These are phyloP conservation scores for Phaethon lepturus DNA, from an alignment of 2,113 vertebrate species.

Conservation along the genomic window DNA sequence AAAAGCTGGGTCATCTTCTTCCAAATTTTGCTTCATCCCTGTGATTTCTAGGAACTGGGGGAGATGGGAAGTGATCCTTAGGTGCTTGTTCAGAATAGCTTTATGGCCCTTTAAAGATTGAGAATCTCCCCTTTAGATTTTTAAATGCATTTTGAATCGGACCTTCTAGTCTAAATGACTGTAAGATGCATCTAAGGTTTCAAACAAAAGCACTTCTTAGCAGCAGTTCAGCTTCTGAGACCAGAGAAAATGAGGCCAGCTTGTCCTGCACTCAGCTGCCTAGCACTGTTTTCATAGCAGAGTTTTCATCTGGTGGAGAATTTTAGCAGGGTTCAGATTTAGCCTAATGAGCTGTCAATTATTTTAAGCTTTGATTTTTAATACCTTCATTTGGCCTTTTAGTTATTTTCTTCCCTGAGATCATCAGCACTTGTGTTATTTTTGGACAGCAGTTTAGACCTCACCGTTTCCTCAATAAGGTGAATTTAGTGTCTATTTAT, in stretches of 20 bases:
- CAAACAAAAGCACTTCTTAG: neutral
- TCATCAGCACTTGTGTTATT: conserved; percentile 4
- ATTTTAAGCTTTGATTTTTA: conserved; percentile 54
- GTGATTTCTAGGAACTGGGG: neutral
- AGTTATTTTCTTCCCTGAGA: conserved; percentile 36
- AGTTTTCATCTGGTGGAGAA: conserved; percentile 25
- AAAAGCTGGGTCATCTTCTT: neutral
- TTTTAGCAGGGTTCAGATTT: conserved; percentile 48
- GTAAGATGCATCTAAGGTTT: neutral
- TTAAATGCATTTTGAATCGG: conserved; percentile 17
- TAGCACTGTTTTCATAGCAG: conserved; percentile 42
- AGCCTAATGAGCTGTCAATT: conserved; percentile 48
- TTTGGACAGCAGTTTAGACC: conserved; percentile 20
- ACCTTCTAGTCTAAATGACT: neutral
- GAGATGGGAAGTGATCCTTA: neutral
- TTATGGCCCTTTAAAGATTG: neutral
- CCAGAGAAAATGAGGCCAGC: conserved; percentile 51
- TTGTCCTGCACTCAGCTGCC: conserved; percentile 49
- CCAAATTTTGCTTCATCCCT: neutral
- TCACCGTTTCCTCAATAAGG: neutral
- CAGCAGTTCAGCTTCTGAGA: conserved; percentile 8
- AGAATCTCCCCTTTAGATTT: neutral
- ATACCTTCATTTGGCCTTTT: conserved; percentile 2
- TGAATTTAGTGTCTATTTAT: neutral
- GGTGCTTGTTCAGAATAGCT: neutral